Evolutionary conservation across 2,888 invertebrate species (phyloP).

Genomic region (Patella pellucida): DNA sequence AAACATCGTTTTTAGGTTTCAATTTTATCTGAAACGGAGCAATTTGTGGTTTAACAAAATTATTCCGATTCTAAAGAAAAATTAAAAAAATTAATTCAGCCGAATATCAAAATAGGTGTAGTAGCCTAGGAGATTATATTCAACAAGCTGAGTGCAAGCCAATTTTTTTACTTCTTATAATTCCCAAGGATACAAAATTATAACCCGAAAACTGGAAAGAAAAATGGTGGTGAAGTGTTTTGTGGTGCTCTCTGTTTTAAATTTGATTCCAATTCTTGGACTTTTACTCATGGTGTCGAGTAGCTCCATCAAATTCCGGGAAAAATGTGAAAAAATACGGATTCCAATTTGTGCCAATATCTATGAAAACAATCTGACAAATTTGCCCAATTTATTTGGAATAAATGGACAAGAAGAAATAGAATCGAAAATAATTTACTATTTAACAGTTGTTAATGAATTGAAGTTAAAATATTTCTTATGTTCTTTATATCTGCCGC

Average conservation of each 20-base stretch:
- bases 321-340: conserved; percentile 5
- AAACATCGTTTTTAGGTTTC: too few species aligned
- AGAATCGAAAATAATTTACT: background rate
- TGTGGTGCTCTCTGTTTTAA: background rate
- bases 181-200: too few species aligned
- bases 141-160: too few species aligned
- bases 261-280: background rate
- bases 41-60: too few species aligned
- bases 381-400: conserved; percentile 4
- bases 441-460: background rate
- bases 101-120: too few species aligned
- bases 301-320: background rate
- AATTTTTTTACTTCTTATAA: too few species aligned
- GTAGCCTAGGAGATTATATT: too few species aligned
- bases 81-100: too few species aligned
- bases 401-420: background rate
- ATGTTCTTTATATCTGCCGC: background rate
- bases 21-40: too few species aligned
- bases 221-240: conserved; percentile 1
- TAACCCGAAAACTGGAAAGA: background rate
- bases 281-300: background rate
- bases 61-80: too few species aligned
- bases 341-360: background rate
- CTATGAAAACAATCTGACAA: background rate
- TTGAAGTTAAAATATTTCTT: background rate